Evolutionary conservation across 2,888 invertebrate species (phyloP).

Genomic region (Luffia ferchaultella): DNA sequence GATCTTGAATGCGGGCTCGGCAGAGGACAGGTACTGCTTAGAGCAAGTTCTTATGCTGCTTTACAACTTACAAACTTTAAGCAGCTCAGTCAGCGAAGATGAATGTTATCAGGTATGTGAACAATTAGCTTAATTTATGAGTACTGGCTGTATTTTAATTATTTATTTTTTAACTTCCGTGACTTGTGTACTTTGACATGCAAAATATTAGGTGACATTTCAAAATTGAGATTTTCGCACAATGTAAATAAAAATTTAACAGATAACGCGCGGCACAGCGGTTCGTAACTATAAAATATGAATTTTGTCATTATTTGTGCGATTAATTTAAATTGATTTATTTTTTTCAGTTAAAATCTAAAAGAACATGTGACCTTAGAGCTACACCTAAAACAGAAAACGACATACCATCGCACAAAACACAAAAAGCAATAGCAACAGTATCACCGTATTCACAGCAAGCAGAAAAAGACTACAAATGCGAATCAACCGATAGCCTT

Average conservation of each 20-base stretch:
- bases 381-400: conserved; percentile 33
- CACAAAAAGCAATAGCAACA: conserved; percentile 69
- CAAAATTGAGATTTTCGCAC: too few relatives aligned
- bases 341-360: conserved; percentile 49
- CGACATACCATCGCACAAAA: conserved; percentile 47
- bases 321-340: too few relatives aligned
- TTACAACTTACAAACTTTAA: conserved; percentile 67
- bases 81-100: conserved; percentile 63
- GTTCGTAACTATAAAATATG: too few relatives aligned
- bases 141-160: too few relatives aligned
- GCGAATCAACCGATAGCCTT: conserved; percentile 52
- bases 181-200: too few relatives aligned
- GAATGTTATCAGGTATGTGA: conserved; percentile 61
- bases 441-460: conserved; percentile 68
- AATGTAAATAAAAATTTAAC: too few relatives aligned
- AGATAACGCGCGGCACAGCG: too few relatives aligned
- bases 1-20: conserved; percentile 55
- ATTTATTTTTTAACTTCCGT: too few relatives aligned
- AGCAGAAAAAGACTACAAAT: conserved; percentile 48
- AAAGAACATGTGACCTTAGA: conserved; percentile 47
- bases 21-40: conserved; percentile 68
- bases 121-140: too few relatives aligned
- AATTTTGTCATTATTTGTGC: too few relatives aligned
- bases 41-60: conserved; percentile 70
- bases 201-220: not conserved